Percentiles rank a stretch among this genome's conserved stretches.
Conservation (phyloP, 2,113 vertebrate species). For the Bettongia penicillata region DNA sequence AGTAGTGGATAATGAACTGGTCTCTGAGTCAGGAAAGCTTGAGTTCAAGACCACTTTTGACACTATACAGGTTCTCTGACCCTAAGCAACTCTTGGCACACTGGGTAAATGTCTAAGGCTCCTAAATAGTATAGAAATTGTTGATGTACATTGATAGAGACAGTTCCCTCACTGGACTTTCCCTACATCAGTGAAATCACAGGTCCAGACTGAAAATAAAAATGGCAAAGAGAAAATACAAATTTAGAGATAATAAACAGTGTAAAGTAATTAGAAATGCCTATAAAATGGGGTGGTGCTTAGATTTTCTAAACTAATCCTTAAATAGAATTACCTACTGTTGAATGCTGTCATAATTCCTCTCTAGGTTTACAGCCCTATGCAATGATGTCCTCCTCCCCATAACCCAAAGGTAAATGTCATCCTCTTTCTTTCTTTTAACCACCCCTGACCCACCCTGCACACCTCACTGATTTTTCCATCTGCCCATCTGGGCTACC, state of each 20-base stretch:
- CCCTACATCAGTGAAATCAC: neutral
- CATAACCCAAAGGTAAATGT: neutral
- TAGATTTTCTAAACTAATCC: neutral
- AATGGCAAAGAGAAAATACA: neutral
- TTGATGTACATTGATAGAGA: neutral
- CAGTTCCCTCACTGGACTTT: neutral
- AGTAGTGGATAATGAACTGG: neutral
- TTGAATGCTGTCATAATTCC: neutral
- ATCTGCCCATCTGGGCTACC: neutral
- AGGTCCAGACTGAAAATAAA: neutral
- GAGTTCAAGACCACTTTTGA: neutral
- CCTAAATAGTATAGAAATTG: neutral
- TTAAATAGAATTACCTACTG: neutral
- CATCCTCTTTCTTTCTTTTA: neutral
- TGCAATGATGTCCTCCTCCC: neutral
- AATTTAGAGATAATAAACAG: neutral
- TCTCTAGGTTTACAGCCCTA: neutral
- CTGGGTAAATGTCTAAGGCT: neutral
- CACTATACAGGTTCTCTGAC: neutral
- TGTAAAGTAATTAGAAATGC: neutral
- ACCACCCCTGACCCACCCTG: neutral
- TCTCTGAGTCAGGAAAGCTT: neutral
- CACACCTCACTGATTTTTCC: neutral
- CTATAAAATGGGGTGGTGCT: neutral
- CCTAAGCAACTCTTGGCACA: neutral